These are phyloP conservation scores for Thrips palmi DNA, from an alignment of 1,140 invertebrate genomes.

Conservation along the genomic window DNA sequence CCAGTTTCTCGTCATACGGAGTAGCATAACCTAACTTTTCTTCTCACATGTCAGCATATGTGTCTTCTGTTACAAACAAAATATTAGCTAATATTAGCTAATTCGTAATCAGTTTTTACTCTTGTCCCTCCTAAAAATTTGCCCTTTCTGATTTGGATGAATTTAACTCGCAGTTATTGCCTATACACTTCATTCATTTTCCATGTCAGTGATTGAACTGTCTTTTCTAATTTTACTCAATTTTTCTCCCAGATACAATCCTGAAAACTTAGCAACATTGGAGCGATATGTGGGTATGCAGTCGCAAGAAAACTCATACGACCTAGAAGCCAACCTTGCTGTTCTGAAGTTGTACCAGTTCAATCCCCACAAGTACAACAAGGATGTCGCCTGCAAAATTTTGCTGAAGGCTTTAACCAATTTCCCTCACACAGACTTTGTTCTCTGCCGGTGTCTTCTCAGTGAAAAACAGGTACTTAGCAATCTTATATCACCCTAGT, in stretches of 20 bases:
- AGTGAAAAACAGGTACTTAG: conserved; percentile 65
- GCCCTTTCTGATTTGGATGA: conserved; percentile 7
- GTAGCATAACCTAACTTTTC: not conserved
- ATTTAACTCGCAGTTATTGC: too few relatives aligned
- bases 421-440: conserved; percentile 91
- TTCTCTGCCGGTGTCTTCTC: conserved; percentile 87
- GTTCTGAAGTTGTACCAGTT: conserved; percentile 85
- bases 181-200: conserved; percentile 8
- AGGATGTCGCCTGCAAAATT: conserved; percentile 65
- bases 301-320: conserved; percentile 82
- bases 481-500: not conserved
- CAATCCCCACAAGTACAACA: conserved; percentile 75
- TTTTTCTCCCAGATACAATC: conserved; percentile 62
- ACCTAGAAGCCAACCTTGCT: conserved; percentile 89
- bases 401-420: conserved; percentile 89
- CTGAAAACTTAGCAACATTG: conserved; percentile 72
- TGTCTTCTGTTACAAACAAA: not conserved
- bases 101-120: too few relatives aligned
- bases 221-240: conserved; percentile 13
- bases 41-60: not conserved
- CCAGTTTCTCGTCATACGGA: not conserved
- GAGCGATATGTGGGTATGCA: conserved; percentile 89
- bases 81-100: not conserved
- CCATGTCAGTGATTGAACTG: conserved; percentile 5
- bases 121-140: conserved; percentile 6